These are phyloP conservation scores for Erebia ligea DNA, from an alignment of 2,888 invertebrate species.

Conservation along the genomic window DNA sequence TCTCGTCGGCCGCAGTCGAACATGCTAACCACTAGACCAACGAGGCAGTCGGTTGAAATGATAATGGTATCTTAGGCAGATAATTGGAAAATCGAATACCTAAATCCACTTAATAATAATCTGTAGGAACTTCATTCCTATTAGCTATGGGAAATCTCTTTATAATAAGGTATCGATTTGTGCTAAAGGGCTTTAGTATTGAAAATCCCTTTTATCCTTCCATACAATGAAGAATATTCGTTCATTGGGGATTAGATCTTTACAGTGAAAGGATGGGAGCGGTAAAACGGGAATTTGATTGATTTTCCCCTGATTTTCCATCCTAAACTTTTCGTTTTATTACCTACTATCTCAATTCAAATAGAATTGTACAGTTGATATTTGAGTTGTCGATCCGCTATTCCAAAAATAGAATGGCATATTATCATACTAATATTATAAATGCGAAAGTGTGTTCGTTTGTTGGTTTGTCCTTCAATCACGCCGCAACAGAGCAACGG, in stretches of 20 bases:
- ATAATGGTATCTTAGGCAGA: background rate
- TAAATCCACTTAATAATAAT: background rate
- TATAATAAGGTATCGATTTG: background rate
- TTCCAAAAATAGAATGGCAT: background rate
- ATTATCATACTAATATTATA: too few species aligned
- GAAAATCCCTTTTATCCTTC: background rate
- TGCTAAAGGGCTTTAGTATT: background rate
- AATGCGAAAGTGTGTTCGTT: too few species aligned
- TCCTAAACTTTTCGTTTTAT: constrained; percentile 2
- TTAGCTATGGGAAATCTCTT: too few species aligned
- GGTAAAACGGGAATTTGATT: constrained; percentile 12
- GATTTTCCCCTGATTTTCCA: constrained; percentile 1
- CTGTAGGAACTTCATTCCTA: too few species aligned
- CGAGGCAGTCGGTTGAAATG: too few species aligned
- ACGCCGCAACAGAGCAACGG: too few species aligned
- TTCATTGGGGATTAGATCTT: constrained; percentile 3
- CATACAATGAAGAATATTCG: background rate
- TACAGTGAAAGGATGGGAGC: background rate
- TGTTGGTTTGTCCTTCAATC: too few species aligned
- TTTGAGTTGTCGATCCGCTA: background rate
- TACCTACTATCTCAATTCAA: background rate
- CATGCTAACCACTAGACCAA: too few species aligned
- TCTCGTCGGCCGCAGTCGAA: too few species aligned
- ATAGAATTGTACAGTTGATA: background rate
- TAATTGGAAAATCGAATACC: background rate